A percentile compares a stretch with the other conserved stretches of the same genome.
Evolutionary conservation across 2,888 invertebrate species (phyloP).

Genomic region (Argyresthia goedartella): DNA sequence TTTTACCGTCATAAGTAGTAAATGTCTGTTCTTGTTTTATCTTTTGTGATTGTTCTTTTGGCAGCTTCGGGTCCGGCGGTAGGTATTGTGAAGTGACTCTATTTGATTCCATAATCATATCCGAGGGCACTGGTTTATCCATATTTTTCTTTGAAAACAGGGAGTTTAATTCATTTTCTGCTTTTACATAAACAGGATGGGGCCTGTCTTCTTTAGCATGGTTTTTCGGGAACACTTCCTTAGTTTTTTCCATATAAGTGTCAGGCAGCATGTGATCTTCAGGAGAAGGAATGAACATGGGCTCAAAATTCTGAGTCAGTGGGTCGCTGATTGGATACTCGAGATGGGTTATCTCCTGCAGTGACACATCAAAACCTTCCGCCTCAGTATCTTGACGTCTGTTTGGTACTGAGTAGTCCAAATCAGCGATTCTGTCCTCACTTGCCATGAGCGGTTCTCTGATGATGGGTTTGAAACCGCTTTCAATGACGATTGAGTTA

Average conservation of each 20-base stretch:
- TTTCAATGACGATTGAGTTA: conserved; percentile 84
- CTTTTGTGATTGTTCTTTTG: conserved; percentile 60
- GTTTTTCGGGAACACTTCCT: conserved; percentile 51
- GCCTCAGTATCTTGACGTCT: conserved; percentile 61
- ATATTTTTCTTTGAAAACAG: conserved; percentile 50
- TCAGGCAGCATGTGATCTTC: conserved; percentile 68
- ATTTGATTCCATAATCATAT: conserved; percentile 79
- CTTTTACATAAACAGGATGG: conserved; percentile 57
- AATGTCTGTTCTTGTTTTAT: conserved; percentile 58
- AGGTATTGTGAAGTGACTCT: conserved; percentile 79
- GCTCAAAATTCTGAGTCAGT: conserved; percentile 78
- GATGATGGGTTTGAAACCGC: conserved; percentile 86
- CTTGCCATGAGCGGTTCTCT: conserved; percentile 63
- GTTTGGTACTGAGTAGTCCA: conserved; percentile 31
- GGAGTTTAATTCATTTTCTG: conserved; percentile 38
- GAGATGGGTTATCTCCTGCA: conserved; percentile 28
- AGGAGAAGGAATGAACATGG: conserved; percentile 86
- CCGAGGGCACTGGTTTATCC: conserved; percentile 58
- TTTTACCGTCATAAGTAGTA: conserved; percentile 83
- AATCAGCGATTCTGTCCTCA: conserved; percentile 63
- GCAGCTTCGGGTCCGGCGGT: conserved; percentile 73
- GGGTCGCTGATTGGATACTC: conserved; percentile 49
- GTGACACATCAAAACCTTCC: conserved; percentile 52
- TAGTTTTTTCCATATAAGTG: conserved; percentile 35
- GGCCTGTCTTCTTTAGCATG: conserved; percentile 63